Evolutionary conservation across 2,888 invertebrate genomes (phyloP).

Genomic region (Buathra laborator): DNA sequence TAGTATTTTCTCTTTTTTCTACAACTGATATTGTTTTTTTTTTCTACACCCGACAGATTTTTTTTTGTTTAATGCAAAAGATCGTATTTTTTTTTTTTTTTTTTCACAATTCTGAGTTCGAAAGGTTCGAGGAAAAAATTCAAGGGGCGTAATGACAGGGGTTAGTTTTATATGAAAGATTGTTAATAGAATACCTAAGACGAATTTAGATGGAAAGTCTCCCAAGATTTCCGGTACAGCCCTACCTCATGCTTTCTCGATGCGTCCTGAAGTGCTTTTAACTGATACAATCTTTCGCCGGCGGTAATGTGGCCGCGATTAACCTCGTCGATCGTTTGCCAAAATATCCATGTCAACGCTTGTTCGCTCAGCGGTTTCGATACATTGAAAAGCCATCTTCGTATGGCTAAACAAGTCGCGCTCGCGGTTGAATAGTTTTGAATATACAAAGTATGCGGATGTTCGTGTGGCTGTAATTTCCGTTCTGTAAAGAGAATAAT

Average conservation of each 20-base stretch:
- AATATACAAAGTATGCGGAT: conserved; percentile 98
- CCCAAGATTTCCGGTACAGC: conserved; percentile 49
- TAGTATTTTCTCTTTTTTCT: no score
- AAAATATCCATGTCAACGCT: conserved; percentile 94
- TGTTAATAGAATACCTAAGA: conserved; percentile 49
- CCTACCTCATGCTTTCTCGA: conserved; percentile 92
- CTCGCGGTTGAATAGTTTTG: conserved; percentile 99
- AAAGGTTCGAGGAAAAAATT: not conserved
- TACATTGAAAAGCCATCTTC: conserved; percentile 95
- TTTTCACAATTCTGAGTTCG: no score
- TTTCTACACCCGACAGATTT: no score
- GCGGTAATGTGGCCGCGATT: conserved; percentile 96
- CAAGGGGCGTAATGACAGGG: not conserved
- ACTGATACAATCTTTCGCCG: conserved; percentile 96
- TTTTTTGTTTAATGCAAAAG: no score
- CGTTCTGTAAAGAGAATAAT: conserved; percentile 89
- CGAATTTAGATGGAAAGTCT: conserved; percentile 45
- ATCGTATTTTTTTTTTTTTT: no score
- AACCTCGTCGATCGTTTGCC: conserved; percentile 98
- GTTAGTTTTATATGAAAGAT: conserved; percentile 39
- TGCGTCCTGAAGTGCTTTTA: conserved; percentile 97
- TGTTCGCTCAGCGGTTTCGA: conserved; percentile 89
- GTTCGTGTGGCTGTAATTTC: conserved; percentile 96
- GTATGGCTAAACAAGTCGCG: conserved; percentile 95
- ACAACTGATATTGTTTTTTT: no score